phyloP scores from a whole-genome alignment of 2,113 vertebrate genomes.

The Eublepharis macularius region DNA sequence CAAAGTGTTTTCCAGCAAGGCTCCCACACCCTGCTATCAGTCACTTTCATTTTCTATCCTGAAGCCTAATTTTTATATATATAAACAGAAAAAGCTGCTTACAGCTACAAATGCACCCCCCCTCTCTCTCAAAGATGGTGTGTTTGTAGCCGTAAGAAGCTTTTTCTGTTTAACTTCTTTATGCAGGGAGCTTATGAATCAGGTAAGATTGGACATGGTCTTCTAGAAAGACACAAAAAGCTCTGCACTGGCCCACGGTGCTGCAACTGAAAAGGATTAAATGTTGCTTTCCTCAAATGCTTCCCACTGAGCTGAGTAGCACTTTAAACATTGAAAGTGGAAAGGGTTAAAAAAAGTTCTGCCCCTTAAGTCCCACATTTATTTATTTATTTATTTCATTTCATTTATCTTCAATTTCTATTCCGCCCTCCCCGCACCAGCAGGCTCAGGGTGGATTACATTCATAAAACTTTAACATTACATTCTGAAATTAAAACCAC shows the following conservation, averaged over 20 bases:
- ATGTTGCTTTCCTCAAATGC: background rate
- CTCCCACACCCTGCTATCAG: background rate
- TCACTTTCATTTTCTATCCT: background rate
- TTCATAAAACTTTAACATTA: too few relatives aligned
- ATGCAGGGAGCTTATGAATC: slow-evolving; percentile 18
- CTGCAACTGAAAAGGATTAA: slow-evolving; percentile 15
- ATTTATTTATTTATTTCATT: background rate
- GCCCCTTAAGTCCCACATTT: slow-evolving; percentile 9
- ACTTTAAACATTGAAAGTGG: slow-evolving; percentile 5
- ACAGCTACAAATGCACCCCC: too few relatives aligned
- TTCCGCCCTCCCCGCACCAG: too few relatives aligned
- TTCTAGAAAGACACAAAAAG: background rate
- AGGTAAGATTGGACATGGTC: slow-evolving; percentile 38
- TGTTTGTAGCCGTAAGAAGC: background rate
- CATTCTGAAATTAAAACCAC: too few relatives aligned
- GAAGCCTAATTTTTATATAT: background rate
- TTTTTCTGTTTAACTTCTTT: slow-evolving; percentile 18
- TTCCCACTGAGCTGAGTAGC: background rate
- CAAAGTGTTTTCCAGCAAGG: background rate
- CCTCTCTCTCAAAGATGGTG: too few relatives aligned
- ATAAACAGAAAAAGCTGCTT: too few relatives aligned
- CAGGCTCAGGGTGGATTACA: too few relatives aligned
- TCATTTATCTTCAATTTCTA: too few relatives aligned
- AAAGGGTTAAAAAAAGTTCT: background rate
- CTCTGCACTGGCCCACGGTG: background rate